Conservation (phyloP, 2,888 invertebrate species). For the Agapetus fuscipes region DNA sequence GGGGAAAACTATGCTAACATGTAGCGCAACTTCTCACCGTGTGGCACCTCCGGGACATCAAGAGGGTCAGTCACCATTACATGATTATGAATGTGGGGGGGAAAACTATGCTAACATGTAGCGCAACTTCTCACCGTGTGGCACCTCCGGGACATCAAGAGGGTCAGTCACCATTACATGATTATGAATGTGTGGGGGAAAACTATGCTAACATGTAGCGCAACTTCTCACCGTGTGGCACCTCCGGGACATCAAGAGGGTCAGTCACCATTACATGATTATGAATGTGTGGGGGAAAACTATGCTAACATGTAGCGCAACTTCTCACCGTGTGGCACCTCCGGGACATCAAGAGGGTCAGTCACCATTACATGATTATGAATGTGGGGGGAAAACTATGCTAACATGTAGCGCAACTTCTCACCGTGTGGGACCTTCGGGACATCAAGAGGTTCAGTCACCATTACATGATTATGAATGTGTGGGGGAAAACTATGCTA, state of each 20-base stretch:
- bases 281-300: no score
- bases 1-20: no score
- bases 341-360: constrained; percentile 73
- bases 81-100: no score
- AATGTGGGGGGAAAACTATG: no score
- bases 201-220: no score
- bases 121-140: constrained; percentile 95
- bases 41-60: constrained; percentile 91
- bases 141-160: constrained; percentile 86
- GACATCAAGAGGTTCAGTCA: constrained; percentile 70
- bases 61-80: constrained; percentile 48
- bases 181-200: no score
- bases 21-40: no score
- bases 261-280: constrained; percentile 29
- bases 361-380: constrained; percentile 23
- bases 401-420: no score
- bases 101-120: no score
- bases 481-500: no score
- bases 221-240: constrained; percentile 98
- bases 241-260: constrained; percentile 79
- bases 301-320: no score
- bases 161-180: constrained; percentile 42
- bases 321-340: constrained; percentile 98
- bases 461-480: background rate
- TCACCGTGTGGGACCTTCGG: constrained; percentile 93